These are phyloP conservation scores for Polyommatus icarus DNA, from an alignment of 2,888 invertebrate genomes.

Conservation along the genomic window DNA sequence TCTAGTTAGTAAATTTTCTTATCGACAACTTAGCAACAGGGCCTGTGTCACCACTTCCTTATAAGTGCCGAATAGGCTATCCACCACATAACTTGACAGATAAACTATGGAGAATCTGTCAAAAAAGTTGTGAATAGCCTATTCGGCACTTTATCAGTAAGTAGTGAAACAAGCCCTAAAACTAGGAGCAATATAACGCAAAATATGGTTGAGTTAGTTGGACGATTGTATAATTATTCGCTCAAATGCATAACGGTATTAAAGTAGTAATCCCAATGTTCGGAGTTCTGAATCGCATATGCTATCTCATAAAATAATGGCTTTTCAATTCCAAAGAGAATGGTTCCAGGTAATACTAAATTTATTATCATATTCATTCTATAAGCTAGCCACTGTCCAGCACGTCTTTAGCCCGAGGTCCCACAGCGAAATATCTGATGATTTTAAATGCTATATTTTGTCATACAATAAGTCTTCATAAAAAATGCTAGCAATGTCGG, in stretches of 20 bases:
- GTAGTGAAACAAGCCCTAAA: too few species aligned
- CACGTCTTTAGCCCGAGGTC: slow-evolving; percentile 3
- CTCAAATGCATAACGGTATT: slow-evolving; percentile 32
- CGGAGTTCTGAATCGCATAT: slow-evolving; percentile 39
- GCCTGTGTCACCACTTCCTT: too few species aligned
- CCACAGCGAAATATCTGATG: slow-evolving; percentile 14
- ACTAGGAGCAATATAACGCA: neutral
- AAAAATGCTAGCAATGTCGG: too few species aligned
- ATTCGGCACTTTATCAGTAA: too few species aligned
- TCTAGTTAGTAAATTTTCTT: too few species aligned
- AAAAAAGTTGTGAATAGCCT: too few species aligned
- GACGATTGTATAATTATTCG: neutral
- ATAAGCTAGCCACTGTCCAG: slow-evolving; percentile 36
- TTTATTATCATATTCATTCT: slow-evolving; percentile 42
- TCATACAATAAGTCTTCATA: neutral
- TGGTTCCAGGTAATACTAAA: slow-evolving; percentile 44
- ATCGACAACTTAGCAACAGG: too few species aligned
- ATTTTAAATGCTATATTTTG: neutral
- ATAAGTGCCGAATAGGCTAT: too few species aligned
- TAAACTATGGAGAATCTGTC: too few species aligned
- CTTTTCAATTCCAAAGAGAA: slow-evolving; percentile 46
- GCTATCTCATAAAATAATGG: slow-evolving; percentile 45
- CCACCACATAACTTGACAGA: too few species aligned
- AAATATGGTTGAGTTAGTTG: neutral
- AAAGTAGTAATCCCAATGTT: slow-evolving; percentile 33